Conservation (phyloP, 30 jellyfish, hydroid and myxozoan species). For the Nemopilema nomurai region DNA sequence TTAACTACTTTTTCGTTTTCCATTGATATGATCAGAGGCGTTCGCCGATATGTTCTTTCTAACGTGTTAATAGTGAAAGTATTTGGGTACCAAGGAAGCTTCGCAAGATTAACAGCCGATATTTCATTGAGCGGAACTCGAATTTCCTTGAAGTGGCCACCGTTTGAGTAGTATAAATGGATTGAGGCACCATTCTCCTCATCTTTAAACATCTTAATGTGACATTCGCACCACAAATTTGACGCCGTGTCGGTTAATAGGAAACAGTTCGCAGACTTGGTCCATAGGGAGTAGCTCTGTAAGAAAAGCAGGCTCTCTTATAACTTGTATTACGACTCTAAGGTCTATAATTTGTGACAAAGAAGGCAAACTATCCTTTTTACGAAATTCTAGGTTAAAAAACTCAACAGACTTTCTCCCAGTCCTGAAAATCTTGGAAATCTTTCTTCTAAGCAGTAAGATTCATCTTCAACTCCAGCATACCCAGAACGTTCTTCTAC, state of each 20-base stretch:
- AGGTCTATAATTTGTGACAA: too few species aligned
- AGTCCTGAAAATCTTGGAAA: too few species aligned
- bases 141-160: slow-evolving; percentile 65
- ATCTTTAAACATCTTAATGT: slow-evolving; percentile 52
- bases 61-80: slow-evolving; percentile 66
- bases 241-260: slow-evolving; percentile 42
- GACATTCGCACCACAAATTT: slow-evolving; percentile 81
- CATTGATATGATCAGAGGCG: slow-evolving; percentile 53
- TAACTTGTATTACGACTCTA: too few species aligned
- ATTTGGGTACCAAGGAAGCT: slow-evolving; percentile 64
- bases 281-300: slow-evolving; percentile 66
- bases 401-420: too few species aligned
- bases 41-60: slow-evolving; percentile 61
- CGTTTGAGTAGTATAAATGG: slow-evolving; percentile 45
- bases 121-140: slow-evolving; percentile 49
- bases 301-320: background rate
- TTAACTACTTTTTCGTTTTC: slow-evolving; percentile 69
- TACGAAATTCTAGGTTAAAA: too few species aligned
- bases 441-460: too few species aligned
- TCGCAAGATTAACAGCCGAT: slow-evolving; percentile 62
- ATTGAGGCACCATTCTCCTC: slow-evolving; percentile 56
- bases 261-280: slow-evolving; percentile 65
- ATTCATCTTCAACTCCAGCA: too few species aligned
- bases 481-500: too few species aligned
- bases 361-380: too few species aligned